phyloP scores from a whole-genome alignment of 2,888 invertebrate species.

The Dascillus cervinus region DNA sequence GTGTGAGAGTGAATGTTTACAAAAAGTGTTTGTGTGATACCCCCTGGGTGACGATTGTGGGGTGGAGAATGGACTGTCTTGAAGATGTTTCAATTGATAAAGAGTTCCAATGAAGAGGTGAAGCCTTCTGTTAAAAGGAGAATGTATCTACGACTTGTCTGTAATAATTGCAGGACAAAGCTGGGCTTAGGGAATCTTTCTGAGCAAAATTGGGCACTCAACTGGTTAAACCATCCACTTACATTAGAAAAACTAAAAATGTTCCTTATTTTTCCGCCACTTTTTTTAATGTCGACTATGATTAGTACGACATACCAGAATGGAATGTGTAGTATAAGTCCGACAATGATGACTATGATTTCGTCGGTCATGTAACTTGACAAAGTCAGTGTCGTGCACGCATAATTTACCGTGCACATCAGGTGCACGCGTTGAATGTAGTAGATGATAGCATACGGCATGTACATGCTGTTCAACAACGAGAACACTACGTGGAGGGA shows the following conservation, averaged over 20 bases:
- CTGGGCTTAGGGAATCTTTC: too few species aligned
- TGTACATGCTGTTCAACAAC: constrained; percentile 69
- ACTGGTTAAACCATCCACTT: constrained; percentile 20
- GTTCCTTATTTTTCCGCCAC: constrained; percentile 51
- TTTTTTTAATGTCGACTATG: constrained; percentile 60
- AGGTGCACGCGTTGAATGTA: constrained; percentile 71
- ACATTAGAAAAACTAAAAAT: constrained; percentile 45
- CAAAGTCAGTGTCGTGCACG: constrained; percentile 58
- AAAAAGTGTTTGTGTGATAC: too few species aligned
- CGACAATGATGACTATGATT: constrained; percentile 58
- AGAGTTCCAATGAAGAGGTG: too few species aligned
- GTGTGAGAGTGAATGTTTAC: too few species aligned
- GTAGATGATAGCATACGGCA: constrained; percentile 75
- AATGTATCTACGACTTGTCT: too few species aligned
- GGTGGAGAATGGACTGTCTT: too few species aligned
- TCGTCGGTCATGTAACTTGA: constrained; percentile 64
- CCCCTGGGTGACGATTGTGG: too few species aligned
- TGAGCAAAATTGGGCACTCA: too few species aligned
- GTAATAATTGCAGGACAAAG: too few species aligned
- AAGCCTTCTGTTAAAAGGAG: too few species aligned
- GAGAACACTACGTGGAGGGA: constrained; percentile 66
- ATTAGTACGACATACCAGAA: constrained; percentile 56
- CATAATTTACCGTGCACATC: constrained; percentile 60
- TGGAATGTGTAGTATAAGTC: constrained; percentile 61
- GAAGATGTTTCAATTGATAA: too few species aligned